phyloP scores from a whole-genome alignment of 2,888 invertebrate species.

The Hemicrepidius hirtus region DNA sequence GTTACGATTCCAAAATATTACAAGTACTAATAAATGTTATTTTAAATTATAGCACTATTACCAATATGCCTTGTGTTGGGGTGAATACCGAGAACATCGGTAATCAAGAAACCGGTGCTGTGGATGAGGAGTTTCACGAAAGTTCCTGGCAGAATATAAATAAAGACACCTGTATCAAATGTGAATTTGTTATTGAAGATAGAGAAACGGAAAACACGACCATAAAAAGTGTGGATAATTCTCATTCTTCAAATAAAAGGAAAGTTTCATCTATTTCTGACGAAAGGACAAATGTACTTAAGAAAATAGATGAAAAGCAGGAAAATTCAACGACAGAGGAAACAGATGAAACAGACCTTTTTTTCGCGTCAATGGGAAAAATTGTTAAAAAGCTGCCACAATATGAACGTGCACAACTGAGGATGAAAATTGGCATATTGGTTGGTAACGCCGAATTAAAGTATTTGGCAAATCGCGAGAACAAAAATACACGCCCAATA shows the following conservation, averaged over 20 bases:
- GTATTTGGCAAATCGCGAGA: not conserved
- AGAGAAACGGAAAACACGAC: too few species aligned
- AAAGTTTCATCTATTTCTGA: not conserved
- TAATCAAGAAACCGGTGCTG: too few species aligned
- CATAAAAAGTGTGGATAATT: too few species aligned
- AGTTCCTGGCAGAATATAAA: too few species aligned
- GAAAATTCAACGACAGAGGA: not conserved
- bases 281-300: not conserved
- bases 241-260: not conserved
- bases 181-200: too few species aligned
- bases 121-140: too few species aligned
- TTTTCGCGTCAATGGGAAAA: conserved; percentile 63
- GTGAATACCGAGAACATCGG: too few species aligned
- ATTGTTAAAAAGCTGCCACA: conserved; percentile 63
- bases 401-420: conserved; percentile 60
- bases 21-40: not conserved
- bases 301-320: not conserved
- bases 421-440: conserved; percentile 56
- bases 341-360: conserved; percentile 53
- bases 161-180: too few species aligned
- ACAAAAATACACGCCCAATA: too few species aligned
- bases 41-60: not conserved
- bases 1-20: not conserved
- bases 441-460: not conserved
- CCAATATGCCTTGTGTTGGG: not conserved